Base-by-base conservation (phyloP, 2,797 vertebrate genomes). In the Pogoniulus pusillus region DNA sequence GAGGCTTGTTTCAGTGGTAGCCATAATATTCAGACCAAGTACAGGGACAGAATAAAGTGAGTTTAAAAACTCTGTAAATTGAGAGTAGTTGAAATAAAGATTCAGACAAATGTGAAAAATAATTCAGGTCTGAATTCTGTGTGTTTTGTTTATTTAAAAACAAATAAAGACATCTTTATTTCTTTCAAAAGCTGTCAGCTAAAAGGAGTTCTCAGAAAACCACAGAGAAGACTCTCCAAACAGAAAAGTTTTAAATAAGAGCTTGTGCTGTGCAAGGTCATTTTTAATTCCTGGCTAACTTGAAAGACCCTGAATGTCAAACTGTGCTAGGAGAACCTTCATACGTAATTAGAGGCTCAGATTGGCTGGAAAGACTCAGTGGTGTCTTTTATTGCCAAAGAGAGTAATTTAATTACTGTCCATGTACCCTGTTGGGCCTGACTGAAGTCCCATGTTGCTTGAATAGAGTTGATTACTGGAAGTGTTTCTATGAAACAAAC, bases 361-460 rank as follows among this genome's bases (percentile, higher is more conserved):
- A 78, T 29, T 78, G 84, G 77, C 63, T 86, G 35, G 51, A 77
- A 86, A 89, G 71, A n/a, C 81, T 83, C 77, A 39, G 45, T 58
- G 45, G 30, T 83, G 53, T 65, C 32, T 68, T 83, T 41, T 84
- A 60, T 86, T 93, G 81, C 84, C 87, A 74, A 73, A 81, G 24
- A 77, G 66, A 83, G 19, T 71, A 57, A 91, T 91, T 94, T 81
- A 93, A 95, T 93, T 93, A 86, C 35, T 83, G 54, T 58, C 66
- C 66, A 60, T 90, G 43, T 83, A 45, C 58, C 77, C 66, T 1
- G 4, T 55, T 91, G 79, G 65, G 79, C 65, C 75, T 82, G 47
- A 43, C 26, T 73, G 71, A 63, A 85, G 53, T 45, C 82, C 60
- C 47, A 4, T 27, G 34, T 85, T 83, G 62, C 39, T 77, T 53